Percentiles rank a stretch among this genome's conserved stretches.
phyloP scores from a whole-genome alignment of 1,140 invertebrate genomes.

The Drosophila nikananu region DNA sequence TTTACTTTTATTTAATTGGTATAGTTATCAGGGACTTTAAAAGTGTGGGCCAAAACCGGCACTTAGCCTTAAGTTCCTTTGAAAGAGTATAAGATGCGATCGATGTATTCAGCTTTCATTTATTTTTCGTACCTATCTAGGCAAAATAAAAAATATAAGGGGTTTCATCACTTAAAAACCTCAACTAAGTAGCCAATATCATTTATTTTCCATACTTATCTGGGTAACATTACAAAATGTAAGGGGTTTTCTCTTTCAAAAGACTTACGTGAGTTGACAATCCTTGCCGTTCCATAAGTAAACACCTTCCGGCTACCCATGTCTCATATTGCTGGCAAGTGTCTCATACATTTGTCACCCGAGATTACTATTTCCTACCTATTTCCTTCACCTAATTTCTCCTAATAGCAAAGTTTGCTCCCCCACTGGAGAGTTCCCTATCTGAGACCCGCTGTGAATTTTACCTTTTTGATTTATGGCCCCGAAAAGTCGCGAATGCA shows the following conservation, averaged over 20 bases:
- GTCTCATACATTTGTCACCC: constrained; percentile 14
- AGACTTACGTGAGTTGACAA: too few relatives aligned
- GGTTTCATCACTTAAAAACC: too few relatives aligned
- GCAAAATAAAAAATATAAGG: too few relatives aligned
- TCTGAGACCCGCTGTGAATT: constrained; percentile 18
- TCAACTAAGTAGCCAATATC: too few relatives aligned
- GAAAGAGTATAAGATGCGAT: too few relatives aligned
- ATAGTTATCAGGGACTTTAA: too few relatives aligned
- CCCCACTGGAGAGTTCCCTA: constrained; percentile 13
- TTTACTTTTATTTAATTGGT: too few relatives aligned
- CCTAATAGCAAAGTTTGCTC: constrained; percentile 27
- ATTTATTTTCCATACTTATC: background rate
- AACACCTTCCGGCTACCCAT: background rate
- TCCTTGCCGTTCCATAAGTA: background rate
- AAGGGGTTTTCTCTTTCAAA: too few relatives aligned
- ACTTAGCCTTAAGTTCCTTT: too few relatives aligned
- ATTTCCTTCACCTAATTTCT: constrained; percentile 30
- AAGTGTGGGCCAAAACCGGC: too few relatives aligned
- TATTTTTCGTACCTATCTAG: background rate
- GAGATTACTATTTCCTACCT: constrained; percentile 9
- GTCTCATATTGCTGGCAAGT: background rate
- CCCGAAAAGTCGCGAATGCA: constrained; percentile 68
- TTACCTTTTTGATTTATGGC: constrained; percentile 74
- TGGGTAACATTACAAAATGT: background rate
- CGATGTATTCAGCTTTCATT: too few relatives aligned